These are phyloP conservation scores for Rhimphoctona megacephalus DNA, from an alignment of 2,888 invertebrate genomes.

Conservation along the genomic window DNA sequence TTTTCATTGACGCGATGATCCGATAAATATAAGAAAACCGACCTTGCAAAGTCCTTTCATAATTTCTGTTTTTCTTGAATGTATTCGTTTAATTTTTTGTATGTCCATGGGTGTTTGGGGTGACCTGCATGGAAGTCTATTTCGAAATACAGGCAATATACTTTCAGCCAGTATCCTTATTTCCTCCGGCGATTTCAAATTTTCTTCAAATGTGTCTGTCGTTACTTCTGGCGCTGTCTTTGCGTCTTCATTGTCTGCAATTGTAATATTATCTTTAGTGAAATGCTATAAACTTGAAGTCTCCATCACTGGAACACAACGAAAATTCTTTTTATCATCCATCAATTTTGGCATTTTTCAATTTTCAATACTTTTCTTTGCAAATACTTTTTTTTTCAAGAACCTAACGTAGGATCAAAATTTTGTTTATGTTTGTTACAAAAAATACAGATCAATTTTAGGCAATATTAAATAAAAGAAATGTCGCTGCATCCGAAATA, in stretches of 20 bases:
- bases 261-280: background rate
- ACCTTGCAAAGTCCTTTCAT: slow-evolving; percentile 87
- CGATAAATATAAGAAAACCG: background rate
- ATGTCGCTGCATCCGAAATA: background rate
- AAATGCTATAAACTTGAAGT: background rate
- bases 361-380: background rate
- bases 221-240: background rate
- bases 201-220: background rate
- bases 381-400: no score
- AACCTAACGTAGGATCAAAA: no score
- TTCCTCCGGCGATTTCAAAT: slow-evolving; percentile 61
- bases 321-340: background rate
- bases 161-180: slow-evolving; percentile 52
- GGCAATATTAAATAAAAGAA: background rate
- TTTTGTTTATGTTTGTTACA: background rate
- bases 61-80: slow-evolving; percentile 86
- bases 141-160: slow-evolving; percentile 82
- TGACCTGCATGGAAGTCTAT: slow-evolving; percentile 88
- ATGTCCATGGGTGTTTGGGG: slow-evolving; percentile 85
- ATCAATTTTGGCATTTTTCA: background rate
- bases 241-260: background rate
- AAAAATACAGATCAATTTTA: background rate
- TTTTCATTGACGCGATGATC: background rate
- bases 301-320: background rate
- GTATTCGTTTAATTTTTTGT: slow-evolving; percentile 82